These are phyloP conservation scores for Perdita meconis DNA, from an alignment of 2,888 invertebrate genomes.

Conservation along the genomic window DNA sequence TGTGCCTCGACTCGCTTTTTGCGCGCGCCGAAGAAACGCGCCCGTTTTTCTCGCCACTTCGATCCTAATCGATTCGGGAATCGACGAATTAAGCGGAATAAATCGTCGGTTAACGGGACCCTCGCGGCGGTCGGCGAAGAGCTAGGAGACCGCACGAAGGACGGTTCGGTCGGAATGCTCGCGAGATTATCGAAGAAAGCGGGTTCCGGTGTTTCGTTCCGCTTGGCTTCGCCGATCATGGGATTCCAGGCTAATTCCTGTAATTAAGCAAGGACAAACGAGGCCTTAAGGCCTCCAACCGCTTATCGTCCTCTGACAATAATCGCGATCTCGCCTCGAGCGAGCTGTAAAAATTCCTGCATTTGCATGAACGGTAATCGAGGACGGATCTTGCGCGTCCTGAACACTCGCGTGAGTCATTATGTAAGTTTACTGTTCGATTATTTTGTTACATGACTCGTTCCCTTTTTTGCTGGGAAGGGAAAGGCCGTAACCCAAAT, in stretches of 20 bases:
- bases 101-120: conserved; percentile 37
- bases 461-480: conserved; percentile 8
- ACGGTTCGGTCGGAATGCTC: not conserved
- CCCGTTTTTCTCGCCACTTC: not conserved
- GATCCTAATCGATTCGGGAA: conserved; percentile 6
- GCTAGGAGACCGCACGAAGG: not conserved
- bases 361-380: conserved; percentile 59
- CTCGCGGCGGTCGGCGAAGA: not conserved
- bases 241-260: conserved; percentile 12
- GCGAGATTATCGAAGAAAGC: not conserved
- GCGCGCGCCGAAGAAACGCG: not conserved
- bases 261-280: conserved; percentile 43
- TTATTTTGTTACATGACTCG: conserved; percentile 27
- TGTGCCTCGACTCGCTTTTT: no score
- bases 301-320: conserved; percentile 39
- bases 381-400: conserved; percentile 51
- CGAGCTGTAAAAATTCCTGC: conserved; percentile 34
- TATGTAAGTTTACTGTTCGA: conserved; percentile 65
- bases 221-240: conserved; percentile 1
- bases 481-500: not conserved
- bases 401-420: conserved; percentile 49
- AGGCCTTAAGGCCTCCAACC: conserved; percentile 12
- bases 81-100: conserved; percentile 15
- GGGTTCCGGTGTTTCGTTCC: conserved; percentile 25
- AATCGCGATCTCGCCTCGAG: conserved; percentile 45